These are phyloP conservation scores for Orchestes rusci DNA, from an alignment of 2,888 invertebrate species.

Conservation along the genomic window DNA sequence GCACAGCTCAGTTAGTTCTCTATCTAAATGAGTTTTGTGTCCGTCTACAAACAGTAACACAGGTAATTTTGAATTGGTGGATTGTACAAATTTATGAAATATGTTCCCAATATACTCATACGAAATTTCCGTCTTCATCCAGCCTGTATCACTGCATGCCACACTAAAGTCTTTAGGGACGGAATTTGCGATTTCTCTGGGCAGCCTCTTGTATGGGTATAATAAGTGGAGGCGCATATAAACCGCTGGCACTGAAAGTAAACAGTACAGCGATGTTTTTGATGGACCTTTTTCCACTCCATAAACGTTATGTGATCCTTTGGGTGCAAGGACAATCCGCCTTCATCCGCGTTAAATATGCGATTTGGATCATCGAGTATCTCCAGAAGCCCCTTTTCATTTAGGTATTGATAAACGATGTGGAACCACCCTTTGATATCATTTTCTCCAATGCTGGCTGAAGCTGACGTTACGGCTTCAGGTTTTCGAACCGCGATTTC, in stretches of 20 bases:
- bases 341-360: conserved; percentile 34
- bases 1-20: conserved; percentile 30
- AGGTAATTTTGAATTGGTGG: no score
- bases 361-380: no score
- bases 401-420: conserved; percentile 24
- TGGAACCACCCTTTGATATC: conserved; percentile 31
- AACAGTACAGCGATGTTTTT: conserved; percentile 39
- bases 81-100: no score
- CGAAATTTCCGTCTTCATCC: no score
- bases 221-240: conserved; percentile 32
- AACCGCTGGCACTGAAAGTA: conserved; percentile 22
- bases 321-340: no score
- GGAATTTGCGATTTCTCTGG: no score
- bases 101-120: no score
- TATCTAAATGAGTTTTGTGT: no score
- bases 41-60: no score
- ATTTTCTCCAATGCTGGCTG: conserved; percentile 26
- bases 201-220: conserved; percentile 26
- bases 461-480: conserved; percentile 31
- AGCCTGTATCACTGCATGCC: no score
- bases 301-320: conserved; percentile 37
- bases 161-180: no score
- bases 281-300: conserved; percentile 36
- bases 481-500: conserved; percentile 25
- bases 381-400: conserved; percentile 26